Evolutionary conservation across 1,140 invertebrate species (phyloP).

Genomic region (Myzus persicae): DNA sequence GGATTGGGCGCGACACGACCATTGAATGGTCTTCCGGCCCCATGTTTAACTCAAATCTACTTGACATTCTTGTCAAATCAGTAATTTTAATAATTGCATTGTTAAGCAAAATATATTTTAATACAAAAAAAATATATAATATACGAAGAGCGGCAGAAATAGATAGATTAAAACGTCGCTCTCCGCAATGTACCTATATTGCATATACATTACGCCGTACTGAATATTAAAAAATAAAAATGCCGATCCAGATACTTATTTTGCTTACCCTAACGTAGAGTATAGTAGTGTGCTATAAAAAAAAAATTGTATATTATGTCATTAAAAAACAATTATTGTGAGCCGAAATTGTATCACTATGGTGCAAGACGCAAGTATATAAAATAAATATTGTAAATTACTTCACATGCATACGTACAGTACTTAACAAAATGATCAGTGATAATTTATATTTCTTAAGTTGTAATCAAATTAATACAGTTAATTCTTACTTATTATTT

Average conservation of each 20-base stretch:
- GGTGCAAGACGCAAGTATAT: too few relatives aligned
- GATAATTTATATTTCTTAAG: too few relatives aligned
- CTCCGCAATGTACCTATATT: background rate
- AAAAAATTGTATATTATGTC: too few relatives aligned
- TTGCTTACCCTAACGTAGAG: too few relatives aligned
- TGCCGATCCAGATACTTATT: background rate
- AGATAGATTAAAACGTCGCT: background rate
- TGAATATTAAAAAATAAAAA: background rate
- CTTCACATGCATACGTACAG: too few relatives aligned
- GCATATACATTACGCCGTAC: background rate
- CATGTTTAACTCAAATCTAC: background rate
- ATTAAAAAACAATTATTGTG: background rate
- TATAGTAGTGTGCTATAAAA: background rate
- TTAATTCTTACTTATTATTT: too few relatives aligned
- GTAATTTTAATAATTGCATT: background rate
- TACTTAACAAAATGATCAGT: too few relatives aligned
- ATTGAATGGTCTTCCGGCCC: background rate
- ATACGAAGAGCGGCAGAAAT: background rate
- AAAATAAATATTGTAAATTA: too few relatives aligned
- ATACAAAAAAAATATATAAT: background rate
- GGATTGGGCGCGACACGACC: background rate
- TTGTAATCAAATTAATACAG: too few relatives aligned
- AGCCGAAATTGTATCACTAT: background rate
- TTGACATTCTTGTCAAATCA: background rate
- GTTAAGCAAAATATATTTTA: background rate